phyloP scores from a whole-genome alignment of 35 echinoderm and acorn worm species.

The Ophiothrix spiculata region DNA sequence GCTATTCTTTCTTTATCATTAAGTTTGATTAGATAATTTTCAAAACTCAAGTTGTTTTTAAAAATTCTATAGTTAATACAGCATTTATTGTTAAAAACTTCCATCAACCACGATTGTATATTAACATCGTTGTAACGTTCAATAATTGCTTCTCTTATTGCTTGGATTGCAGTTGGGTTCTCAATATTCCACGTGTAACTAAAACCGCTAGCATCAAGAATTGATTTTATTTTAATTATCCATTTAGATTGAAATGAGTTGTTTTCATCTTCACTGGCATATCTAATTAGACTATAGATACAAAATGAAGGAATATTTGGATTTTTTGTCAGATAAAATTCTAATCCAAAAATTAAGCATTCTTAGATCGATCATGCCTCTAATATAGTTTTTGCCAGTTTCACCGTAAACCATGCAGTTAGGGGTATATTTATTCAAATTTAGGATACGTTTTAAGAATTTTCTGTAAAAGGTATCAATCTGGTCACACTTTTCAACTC shows the following conservation, averaged over 20 bases:
- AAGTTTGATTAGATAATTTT: neutral
- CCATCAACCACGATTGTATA: neutral
- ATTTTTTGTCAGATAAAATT: neutral
- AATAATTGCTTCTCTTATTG: neutral
- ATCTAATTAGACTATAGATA: neutral
- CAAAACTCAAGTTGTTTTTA: neutral
- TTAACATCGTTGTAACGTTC: neutral
- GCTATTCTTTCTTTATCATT: too few relatives aligned
- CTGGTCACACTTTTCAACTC: too few relatives aligned
- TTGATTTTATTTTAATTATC: neutral
- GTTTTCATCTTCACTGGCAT: neutral
- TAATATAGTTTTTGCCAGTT: neutral
- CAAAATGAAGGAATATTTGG: neutral
- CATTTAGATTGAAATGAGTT: neutral
- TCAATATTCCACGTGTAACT: neutral
- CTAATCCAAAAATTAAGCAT: neutral
- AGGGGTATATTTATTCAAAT: neutral
- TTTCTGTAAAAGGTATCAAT: too few relatives aligned
- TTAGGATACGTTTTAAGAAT: neutral
- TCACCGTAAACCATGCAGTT: conserved; percentile 2
- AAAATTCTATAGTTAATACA: neutral
- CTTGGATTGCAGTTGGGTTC: neutral
- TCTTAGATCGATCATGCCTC: neutral
- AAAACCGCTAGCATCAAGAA: neutral
- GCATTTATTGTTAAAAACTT: neutral